A percentile compares a stretch with the other conserved stretches of the same genome.
Conservation (phyloP, 2,113 vertebrate genomes). For the Strix uralensis region DNA sequence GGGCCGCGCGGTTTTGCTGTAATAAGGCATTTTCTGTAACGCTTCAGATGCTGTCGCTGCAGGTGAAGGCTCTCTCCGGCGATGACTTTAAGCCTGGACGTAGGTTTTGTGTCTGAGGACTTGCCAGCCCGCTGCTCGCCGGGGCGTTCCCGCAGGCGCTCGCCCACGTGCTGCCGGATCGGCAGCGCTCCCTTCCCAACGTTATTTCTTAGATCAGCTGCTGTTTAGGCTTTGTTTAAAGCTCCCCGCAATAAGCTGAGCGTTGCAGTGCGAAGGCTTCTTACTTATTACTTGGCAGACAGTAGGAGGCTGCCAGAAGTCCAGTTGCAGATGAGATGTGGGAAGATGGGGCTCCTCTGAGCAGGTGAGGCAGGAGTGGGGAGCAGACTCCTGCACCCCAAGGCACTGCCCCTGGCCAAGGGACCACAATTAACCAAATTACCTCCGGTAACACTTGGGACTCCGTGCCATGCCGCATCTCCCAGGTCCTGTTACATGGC, state of each 20-base stretch:
- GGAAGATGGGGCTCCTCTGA: not conserved
- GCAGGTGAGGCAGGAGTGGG: not conserved
- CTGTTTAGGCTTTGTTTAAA: not conserved
- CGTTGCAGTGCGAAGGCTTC: not conserved
- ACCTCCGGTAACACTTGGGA: not conserved
- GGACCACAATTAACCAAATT: not conserved
- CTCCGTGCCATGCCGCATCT: not conserved
- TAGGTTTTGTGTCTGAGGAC: not conserved
- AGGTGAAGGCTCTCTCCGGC: not conserved
- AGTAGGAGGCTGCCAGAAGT: not conserved
- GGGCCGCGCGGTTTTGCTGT: fast-evolving
- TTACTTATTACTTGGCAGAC: not conserved
- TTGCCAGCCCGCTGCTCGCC: fast-evolving
- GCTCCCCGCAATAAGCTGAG: not conserved
- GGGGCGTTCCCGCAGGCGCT: too few relatives aligned
- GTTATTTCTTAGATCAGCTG: not conserved
- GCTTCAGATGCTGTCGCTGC: too few relatives aligned
- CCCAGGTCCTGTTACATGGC: not conserved
- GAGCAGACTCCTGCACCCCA: not conserved
- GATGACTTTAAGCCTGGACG: not conserved
- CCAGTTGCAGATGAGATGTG: not conserved
- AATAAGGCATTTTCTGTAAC: not conserved
- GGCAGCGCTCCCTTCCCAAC: not conserved
- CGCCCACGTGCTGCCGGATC: too few relatives aligned
- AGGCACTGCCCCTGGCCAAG: too few relatives aligned